These are phyloP conservation scores for Ciconia maguari DNA, from an alignment of 2,113 vertebrate genomes.

Conservation along the genomic window DNA sequence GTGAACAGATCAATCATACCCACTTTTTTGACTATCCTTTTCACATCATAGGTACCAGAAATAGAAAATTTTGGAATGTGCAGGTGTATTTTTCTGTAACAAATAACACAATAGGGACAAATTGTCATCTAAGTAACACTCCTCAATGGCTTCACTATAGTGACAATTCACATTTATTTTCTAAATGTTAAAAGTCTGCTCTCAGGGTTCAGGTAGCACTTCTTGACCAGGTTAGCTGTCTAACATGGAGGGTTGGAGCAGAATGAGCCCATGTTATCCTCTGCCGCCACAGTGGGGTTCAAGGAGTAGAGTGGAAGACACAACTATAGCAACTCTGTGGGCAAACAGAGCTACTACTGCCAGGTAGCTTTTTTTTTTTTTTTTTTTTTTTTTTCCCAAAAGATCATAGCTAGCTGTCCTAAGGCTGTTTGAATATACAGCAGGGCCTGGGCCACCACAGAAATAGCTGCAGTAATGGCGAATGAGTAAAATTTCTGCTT, in stretches of 20 bases:
- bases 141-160: not conserved
- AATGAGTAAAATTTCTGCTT: not conserved
- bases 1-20: constrained; percentile 83
- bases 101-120: not conserved
- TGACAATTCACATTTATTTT: not conserved
- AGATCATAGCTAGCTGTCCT: not conserved
- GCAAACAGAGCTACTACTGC: not conserved
- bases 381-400: not conserved
- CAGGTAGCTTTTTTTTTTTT: not conserved
- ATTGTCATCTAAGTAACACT: not conserved
- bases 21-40: constrained; percentile 70
- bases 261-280: not conserved
- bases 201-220: not conserved
- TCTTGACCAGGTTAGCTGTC: not conserved
- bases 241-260: not conserved
- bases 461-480: not conserved
- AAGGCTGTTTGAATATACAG: not conserved
- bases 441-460: not conserved
- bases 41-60: constrained; percentile 77
- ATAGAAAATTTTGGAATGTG: constrained; percentile 81
- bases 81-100: constrained; percentile 61
- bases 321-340: not conserved
- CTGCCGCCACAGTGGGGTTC: not conserved
- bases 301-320: not conserved
- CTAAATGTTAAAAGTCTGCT: not conserved